Base-by-base conservation (phyloP, 92 coral and sea anemone genomes). In the Epizoanthus scotinus region DNA sequence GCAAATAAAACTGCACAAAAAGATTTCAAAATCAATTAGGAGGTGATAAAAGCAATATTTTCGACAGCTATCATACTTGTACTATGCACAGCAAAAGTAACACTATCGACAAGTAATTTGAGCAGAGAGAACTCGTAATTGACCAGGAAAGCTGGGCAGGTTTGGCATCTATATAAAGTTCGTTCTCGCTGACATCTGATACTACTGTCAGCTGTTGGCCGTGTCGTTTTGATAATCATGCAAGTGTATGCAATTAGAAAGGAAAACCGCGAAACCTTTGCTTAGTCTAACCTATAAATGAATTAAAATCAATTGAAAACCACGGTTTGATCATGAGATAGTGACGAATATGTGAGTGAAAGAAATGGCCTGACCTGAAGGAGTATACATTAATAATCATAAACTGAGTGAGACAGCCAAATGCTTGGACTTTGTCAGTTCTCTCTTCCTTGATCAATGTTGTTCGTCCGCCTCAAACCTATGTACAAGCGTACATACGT, bases 1-100 rank as follows among this genome's bases (percentile, higher is more conserved):
- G 66, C 57, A 74, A 56, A 75, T 34, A 58, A 75, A 22, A 28
- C 49, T 34, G 36, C 22, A 36, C 67, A 75, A 75, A 73, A 75
- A 8, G 19, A 31, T 38, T 74, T 73, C 78, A 75, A 63, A 75
- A 58, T 40, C 12, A 58, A 75, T 63, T 29, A 15, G 18, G 65
- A 63, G 14, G 44, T 47, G 58, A 12, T 24, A 70, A 47, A 44
- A 24, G 17, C 44, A 64, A 64, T 12, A 29, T 62, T 62, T 62
- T 17, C 17, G 31, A 62, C 67, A 29, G 20, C 15, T 19, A n/a
- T 25, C 12, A 19, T 22, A 18, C 2, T 64, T 10, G 22, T 20
- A 13, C 9, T 6, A 38, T 57, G 22, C 26, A 36, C 22, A 38
- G 21, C 24, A 70, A 25, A 22, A 71, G 57, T 47, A 60, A 22